Base-by-base conservation (phyloP, 2,113 vertebrate genomes). In the Numenius arquata region DNA sequence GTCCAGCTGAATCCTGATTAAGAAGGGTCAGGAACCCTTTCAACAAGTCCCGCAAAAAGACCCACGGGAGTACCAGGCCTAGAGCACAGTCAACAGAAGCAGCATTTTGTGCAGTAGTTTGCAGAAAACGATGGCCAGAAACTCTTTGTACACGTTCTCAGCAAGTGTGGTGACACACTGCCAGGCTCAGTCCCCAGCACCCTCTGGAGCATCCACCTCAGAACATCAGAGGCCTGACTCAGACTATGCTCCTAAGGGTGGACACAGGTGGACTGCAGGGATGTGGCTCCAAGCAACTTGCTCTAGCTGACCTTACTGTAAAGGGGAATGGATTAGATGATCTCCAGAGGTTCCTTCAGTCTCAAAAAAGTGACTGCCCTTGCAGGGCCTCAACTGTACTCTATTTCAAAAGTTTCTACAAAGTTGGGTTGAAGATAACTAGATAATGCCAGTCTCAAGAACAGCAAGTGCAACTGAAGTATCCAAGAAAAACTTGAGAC, bases 101-200 rank as follows among this genome's bases (percentile, higher is more conserved):
- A 55, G 40, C 20, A 55, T 12, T 84, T 55, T n/a, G 26, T 29
- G 16, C 22, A 53, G 17, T 29, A n/a, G 13, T 47, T 61, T 23
- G 25, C 29, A 85, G 48, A 89, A 72, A 41, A 70, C 4, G 2
- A 45, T 18, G 23, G 11, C n/a, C 16, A 70, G 43, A 73, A 84
- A 14, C 25, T 20, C 1, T 21, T 40, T 36, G 32, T 32, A 8
- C 9, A 5, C 6, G 7, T 13, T 40, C n/a, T 47, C 11, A 63
- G 50, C 20, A 72, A 40, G 0, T 15, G 11, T 8, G 12, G 30
- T 12, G 9, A 73, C 7, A 8, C 1, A 1, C 14, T 10, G 7
- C 36, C 61, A 85, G 75, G 40, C 32, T 74, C 48, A 18, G 40
- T 25, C 21, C 65, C n/a, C 73, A 73, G 48, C 27, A 75, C 20